Evolutionary conservation across 2,888 invertebrate species (phyloP).

Genomic region (Stenoptilia bipunctidactyla): DNA sequence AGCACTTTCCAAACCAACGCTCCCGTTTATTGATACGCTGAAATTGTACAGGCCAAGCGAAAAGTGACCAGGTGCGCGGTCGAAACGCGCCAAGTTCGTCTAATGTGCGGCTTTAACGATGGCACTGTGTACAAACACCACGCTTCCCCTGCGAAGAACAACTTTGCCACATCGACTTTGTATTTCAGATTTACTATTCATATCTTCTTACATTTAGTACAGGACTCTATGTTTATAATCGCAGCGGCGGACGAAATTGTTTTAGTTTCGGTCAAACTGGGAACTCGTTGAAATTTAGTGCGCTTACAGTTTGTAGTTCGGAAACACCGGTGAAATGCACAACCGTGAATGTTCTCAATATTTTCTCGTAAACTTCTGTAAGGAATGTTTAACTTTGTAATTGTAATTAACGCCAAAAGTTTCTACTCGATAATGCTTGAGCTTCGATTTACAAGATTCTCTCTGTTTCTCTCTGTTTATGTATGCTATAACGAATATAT

Average conservation of each 20-base stretch:
- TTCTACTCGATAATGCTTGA: too few species aligned
- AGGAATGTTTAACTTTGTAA: too few species aligned
- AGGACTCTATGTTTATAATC: background rate
- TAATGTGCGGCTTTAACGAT: conserved; percentile 67
- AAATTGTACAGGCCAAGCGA: background rate
- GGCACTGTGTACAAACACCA: conserved; percentile 37
- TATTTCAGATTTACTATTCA: conserved; percentile 1
- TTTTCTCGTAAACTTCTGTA: too few species aligned
- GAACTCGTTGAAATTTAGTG: conserved; percentile 1
- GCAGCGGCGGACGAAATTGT: background rate
- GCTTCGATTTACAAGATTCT: too few species aligned
- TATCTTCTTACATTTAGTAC: background rate
- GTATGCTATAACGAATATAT: too few species aligned
- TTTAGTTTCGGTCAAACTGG: background rate
- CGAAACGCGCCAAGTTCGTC: conserved; percentile 61
- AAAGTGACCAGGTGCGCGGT: conserved; percentile 45
- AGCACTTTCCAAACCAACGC: background rate
- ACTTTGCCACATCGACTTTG: background rate
- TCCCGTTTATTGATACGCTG: background rate
- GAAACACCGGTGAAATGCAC: background rate
- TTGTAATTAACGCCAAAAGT: too few species aligned
- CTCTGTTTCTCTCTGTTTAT: too few species aligned
- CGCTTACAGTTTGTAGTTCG: background rate
- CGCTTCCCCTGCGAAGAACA: background rate
- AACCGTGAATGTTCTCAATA: background rate